Base-by-base conservation (phyloP, 2,888 invertebrate species). In the Agriopis leucophaearia region DNA sequence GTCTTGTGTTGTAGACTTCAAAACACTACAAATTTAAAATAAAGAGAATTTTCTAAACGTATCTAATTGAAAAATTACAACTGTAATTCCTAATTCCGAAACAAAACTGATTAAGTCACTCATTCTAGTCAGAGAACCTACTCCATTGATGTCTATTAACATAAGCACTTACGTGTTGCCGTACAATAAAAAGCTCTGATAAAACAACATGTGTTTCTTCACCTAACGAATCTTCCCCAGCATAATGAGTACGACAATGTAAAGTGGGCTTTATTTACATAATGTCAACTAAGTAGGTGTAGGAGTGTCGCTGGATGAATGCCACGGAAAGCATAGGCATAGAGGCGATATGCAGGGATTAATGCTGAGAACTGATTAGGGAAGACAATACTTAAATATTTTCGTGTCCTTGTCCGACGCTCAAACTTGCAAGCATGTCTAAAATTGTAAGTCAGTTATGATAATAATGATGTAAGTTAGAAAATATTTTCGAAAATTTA, bases 181-280 rank as follows among this genome's bases (percentile, higher is more conserved):
- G 70, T 81, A 81, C 86, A 74, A 36, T 70, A 66, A 76, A n/a
- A 72, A 80, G 80, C 80, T 81, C 82, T 81, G 88, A 92, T 93
- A 93, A 92, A 92, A 92, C 93, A 92, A 94, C 94, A 94, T 90
- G 85, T 94, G 94, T 94, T 94, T 93, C 93, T 92, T 94, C 94
- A 93, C 94, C 93, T 94, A 92, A 92, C 93, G 92, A 93, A 92
- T 93, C 94, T 91, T 88, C 90, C 83, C 81, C 81, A 75, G 90
- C 86, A 93, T 93, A 94, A 92, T 94, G 92, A 94, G 91, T 86
- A 90, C 88, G 83, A 92, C 92, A 93, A 92, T 91, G 91, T 91
- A 91, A 89, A 92, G 92, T 91, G 91, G 91, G 84, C 76, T 70
- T 85, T 94, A 92, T 94, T 94, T 94, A 94, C 92, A 94, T 93